phyloP scores from a whole-genome alignment of 2,888 invertebrate genomes.

The Portevinia maculata region DNA sequence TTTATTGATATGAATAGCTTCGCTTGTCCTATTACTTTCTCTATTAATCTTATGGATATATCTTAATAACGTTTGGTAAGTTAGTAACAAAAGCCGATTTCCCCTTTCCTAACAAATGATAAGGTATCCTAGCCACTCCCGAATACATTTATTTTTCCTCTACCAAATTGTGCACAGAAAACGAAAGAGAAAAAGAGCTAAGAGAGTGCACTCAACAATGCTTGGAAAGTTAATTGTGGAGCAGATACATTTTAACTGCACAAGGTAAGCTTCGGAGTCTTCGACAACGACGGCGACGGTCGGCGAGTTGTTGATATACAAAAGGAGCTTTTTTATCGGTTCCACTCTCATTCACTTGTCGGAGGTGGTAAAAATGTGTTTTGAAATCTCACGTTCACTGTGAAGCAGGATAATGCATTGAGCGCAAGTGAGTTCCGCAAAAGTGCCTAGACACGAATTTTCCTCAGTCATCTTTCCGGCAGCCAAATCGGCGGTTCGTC shows the following conservation, averaged over 20 bases:
- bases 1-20: not conserved
- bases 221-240: not conserved
- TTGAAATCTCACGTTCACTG: conserved; percentile 51
- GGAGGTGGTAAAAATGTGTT: conserved; percentile 29
- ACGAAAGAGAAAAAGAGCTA: conserved; percentile 24
- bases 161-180: conserved; percentile 17
- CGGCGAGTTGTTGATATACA: conserved; percentile 17
- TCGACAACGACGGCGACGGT: not conserved
- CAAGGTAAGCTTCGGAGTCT: conserved; percentile 12
- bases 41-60: conserved; percentile 2
- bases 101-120: not conserved
- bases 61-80: not conserved
- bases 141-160: not conserved
- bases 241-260: conserved; percentile 17
- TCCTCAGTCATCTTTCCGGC: conserved; percentile 72
- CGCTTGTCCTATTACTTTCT: conserved; percentile 10
- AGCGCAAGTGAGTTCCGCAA: conserved; percentile 66
- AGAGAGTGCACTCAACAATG: conserved; percentile 35
- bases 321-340: conserved; percentile 51
- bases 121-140: not conserved
- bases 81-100: conserved; percentile 1
- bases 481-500: conserved; percentile 68
- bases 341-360: conserved; percentile 27
- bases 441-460: conserved; percentile 56
- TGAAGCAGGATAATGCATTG: conserved; percentile 68